A percentile compares a stretch with the other conserved stretches of the same genome.
Evolutionary conservation across 23 tunicate genomes (phyloP).

Genomic region (Ascidia mentula): DNA sequence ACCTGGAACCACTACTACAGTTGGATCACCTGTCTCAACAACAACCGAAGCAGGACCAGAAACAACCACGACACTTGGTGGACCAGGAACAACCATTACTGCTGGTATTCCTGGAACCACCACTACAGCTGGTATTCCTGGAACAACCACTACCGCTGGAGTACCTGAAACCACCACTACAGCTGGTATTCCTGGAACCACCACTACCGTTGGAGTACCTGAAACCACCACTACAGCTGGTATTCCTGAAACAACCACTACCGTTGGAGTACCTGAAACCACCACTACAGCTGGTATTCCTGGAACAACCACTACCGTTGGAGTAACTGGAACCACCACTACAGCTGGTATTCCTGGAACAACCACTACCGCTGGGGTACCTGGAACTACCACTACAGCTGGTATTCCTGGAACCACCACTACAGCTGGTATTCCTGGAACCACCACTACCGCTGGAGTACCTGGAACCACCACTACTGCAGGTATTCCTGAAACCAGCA

Average conservation of each 20-base stretch:
- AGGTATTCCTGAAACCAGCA: not conserved
- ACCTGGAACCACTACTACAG: slow-evolving; percentile 12
- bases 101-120: slow-evolving; percentile 11
- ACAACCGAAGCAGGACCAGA: slow-evolving; percentile 9
- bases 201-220: not conserved
- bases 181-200: slow-evolving; percentile 2
- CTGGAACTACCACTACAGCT: too few species aligned
- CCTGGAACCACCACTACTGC: not conserved
- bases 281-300: slow-evolving; percentile 3
- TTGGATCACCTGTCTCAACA: not conserved
- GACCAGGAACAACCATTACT: slow-evolving; percentile 4
- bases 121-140: slow-evolving; percentile 12
- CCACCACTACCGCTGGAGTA: slow-evolving; percentile 10
- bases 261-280: not conserved
- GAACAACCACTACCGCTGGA: not conserved
- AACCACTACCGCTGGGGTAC: not conserved
- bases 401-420: too few species aligned
- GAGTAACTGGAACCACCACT: not conserved
- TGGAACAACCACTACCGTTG: slow-evolving; percentile 5
- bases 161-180: slow-evolving; percentile 23
- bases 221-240: slow-evolving; percentile 10
- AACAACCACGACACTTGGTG: slow-evolving; percentile 15
- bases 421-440: not conserved
- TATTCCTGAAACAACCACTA: not conserved
- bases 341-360: not conserved